phyloP scores from a whole-genome alignment of 2,113 vertebrate genomes.

The Heliornis fulica region DNA sequence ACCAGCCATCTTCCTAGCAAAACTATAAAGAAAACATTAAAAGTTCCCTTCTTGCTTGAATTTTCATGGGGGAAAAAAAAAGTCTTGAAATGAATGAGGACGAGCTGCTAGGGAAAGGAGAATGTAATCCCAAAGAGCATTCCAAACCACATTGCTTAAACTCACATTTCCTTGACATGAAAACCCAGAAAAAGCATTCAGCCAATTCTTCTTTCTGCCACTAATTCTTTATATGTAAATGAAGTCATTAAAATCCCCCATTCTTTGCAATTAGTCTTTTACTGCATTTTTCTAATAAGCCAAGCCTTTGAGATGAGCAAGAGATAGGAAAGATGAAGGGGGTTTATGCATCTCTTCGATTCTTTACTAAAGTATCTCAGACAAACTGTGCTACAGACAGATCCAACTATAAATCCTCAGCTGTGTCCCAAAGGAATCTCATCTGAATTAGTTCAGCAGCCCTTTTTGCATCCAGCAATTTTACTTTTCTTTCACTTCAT shows the following conservation, averaged over 20 bases:
- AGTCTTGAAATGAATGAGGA: not conserved
- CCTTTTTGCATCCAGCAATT: not conserved
- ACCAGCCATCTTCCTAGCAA: not conserved
- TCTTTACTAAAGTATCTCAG: not conserved
- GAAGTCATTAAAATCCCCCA: slow-evolving; percentile 50
- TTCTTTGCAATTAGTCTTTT: slow-evolving; percentile 48
- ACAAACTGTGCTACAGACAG: not conserved
- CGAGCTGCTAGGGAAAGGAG: not conserved
- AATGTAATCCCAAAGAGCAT: slow-evolving; percentile 9
- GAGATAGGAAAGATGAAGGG: not conserved
- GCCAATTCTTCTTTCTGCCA: slow-evolving; percentile 37
- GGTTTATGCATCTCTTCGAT: not conserved
- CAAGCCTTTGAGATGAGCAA: not conserved
- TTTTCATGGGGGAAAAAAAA: not conserved
- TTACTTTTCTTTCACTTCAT: not conserved
- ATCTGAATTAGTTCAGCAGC: not conserved
- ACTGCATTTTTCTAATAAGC: slow-evolving; percentile 44
- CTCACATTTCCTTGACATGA: slow-evolving; percentile 46
- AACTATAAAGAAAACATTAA: not conserved
- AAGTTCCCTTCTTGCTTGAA: not conserved
- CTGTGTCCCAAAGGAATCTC: not conserved
- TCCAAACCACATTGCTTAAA: slow-evolving; percentile 35
- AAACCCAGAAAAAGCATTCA: slow-evolving; percentile 27
- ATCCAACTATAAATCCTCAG: not conserved
- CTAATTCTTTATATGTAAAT: slow-evolving; percentile 66